Base-by-base conservation (phyloP, 1,140 invertebrate genomes). In the Zaprionus africanus region DNA sequence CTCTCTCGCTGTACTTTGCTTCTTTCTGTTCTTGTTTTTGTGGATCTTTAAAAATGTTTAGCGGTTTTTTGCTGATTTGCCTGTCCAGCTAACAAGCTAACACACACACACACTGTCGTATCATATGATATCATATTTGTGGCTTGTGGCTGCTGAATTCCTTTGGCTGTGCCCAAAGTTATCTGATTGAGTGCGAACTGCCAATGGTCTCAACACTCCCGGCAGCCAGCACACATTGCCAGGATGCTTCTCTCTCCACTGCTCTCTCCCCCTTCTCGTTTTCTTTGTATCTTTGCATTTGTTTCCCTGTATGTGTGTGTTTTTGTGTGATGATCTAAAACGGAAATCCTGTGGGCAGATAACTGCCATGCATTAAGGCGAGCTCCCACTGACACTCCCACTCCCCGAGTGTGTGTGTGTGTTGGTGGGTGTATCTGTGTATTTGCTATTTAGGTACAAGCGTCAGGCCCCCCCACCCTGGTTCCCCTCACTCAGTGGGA, bases 181-280 rank as follows among this genome's bases (percentile, higher is more conserved):
- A 91, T 91, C 90, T 87, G 90, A 91, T 91, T 88, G 90, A 91
- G 90, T 91, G 90, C 76, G 82, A 91, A 91, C 88, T 82, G 82
- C 70, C 75, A 73, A 69, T 76, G 72, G 72, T 64, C 69, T 72
- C 76, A 74, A 69, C 76, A 78, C 71, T 59, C 61, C 75, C 54
- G 68, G 49, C 46, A 46, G 65, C 46, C 53, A 81, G 68, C 24
- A 74, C 68, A 76, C 68, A 76, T 57, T 34, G 69, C 26, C 62
- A 41, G 63, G 38, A 36, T 76, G 41, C 43, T 57, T 41, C 19
- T 15, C 64, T 24, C 24, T 17, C 11, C 53, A 17, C 31, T 1
- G 19, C 46, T 22, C n/a, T 17, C 41, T 17, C 6, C 15, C 6
- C n/a, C 41, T 15, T 5, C 46, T 24, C 4, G 0, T 51, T 51